Base-by-base conservation (phyloP, 2,888 invertebrate species). In the Seira sanloemensis region DNA sequence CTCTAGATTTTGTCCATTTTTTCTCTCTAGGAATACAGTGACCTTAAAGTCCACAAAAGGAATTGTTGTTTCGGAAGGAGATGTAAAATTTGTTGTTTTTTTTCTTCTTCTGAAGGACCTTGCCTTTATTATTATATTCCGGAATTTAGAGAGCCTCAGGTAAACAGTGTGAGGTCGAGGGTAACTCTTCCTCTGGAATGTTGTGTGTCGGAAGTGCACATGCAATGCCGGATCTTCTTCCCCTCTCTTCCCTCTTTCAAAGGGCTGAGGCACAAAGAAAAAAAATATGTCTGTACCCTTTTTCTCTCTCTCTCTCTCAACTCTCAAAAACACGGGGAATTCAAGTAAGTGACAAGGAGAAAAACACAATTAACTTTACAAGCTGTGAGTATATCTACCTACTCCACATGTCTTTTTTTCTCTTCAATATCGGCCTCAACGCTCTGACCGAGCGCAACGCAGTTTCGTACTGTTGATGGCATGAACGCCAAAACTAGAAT, bases 401-500 rank as follows among this genome's bases (percentile, higher is more conserved):
- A 62, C 2, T 62, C 21, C 62, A 62, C 26, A 71, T 37, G 71
- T 27, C 65, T 68, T 24, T 68, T 27, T 2, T 18, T 71, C 1
- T 65, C 26, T 65, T 65, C 23, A 69, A 37, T 54, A 71, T 16
- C 69, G 69, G 69, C 46, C 69, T 71, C 69, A 71, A 71, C 12
- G 7, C 72, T 54, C 54, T 50, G 37, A 62, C 54, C 83, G 83
- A 46, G 78, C 83, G 84, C 84, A 84, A 84, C 78, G 26, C 26
- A 67, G n/a, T n/a, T 58, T 68, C 54, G 67, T 24, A 78, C 74
- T 84, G 75, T 78, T 68, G 78, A 74, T 79, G 84, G 84, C 84
- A 84, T 71, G 75, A 84, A 69, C 78, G 84, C 84, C 84, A 75
- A 78, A 84, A 84, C 84, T 84, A 84, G 84, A 84, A 84, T 84